Conservation (phyloP, 2,113 vertebrate species). For the Campylomormyrus numenius region DNA sequence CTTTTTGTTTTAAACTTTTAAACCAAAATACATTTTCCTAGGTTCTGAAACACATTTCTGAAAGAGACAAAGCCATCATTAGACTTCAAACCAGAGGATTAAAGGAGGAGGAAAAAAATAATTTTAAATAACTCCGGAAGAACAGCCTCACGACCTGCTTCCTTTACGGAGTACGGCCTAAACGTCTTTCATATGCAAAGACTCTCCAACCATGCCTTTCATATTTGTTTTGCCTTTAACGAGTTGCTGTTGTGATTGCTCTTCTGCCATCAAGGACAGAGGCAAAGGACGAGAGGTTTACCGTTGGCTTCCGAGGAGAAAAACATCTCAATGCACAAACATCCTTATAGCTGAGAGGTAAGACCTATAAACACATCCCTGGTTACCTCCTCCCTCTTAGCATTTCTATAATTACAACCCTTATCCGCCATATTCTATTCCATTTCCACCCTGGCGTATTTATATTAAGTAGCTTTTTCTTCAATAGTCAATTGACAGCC, state of each 20-base stretch:
- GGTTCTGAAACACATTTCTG: constrained; percentile 53
- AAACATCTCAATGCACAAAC: constrained; percentile 40
- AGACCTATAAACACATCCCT: constrained; percentile 42
- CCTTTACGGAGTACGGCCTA: constrained; percentile 35
- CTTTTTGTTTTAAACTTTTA: constrained; percentile 31
- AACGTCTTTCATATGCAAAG: constrained; percentile 44
- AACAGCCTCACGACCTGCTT: constrained; percentile 4
- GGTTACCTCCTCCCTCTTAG: background rate
- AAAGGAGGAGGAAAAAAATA: background rate
- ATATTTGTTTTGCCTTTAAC: constrained; percentile 53
- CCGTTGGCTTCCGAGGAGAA: constrained; percentile 42
- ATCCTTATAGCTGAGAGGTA: constrained; percentile 37
- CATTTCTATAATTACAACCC: background rate
- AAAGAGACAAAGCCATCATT: constrained; percentile 52
- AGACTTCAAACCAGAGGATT: constrained; percentile 54
- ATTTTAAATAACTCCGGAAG: background rate
- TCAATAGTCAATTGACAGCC: background rate
- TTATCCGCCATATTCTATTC: background rate
- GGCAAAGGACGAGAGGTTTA: constrained; percentile 47
- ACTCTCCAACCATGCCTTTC: constrained; percentile 39
- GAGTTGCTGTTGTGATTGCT: constrained; percentile 59
- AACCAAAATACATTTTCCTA: constrained; percentile 37
- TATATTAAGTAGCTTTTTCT: background rate
- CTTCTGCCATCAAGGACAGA: constrained; percentile 36
- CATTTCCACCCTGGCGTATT: background rate